A percentile compares a stretch with the other conserved stretches of the same genome.
phyloP scores from a whole-genome alignment of 2,113 vertebrate species.

The Siniperca chuatsi region DNA sequence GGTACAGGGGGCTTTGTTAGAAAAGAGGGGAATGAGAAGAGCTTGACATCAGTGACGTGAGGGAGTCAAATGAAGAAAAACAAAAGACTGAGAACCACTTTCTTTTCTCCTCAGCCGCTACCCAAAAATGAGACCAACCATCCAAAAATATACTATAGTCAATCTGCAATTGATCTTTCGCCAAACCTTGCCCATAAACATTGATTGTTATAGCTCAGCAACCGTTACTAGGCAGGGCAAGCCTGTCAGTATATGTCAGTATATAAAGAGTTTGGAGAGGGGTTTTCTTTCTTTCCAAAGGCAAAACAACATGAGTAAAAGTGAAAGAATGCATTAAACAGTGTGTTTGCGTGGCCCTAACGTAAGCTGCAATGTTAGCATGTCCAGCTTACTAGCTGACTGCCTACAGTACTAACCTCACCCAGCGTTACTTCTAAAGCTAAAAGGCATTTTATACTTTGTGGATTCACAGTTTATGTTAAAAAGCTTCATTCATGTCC shows the following conservation, averaged over 20 bases:
- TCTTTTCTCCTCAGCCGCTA: neutral
- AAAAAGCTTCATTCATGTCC: neutral
- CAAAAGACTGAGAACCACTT: neutral
- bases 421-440: neutral
- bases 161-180: neutral
- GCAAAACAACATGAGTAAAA: neutral
- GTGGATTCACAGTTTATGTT: neutral
- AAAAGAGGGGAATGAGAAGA: neutral
- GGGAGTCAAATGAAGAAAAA: slow-evolving; percentile 24
- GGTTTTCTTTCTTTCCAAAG: neutral
- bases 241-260: no score
- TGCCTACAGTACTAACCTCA: neutral
- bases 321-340: neutral
- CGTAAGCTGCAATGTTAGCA: neutral
- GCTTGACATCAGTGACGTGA: slow-evolving; percentile 4
- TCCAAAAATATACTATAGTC: neutral
- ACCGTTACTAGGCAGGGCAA: no score
- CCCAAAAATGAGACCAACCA: neutral
- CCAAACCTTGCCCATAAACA: no score
- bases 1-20: neutral
- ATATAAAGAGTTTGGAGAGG: neutral
- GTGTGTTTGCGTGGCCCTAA: neutral
- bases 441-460: neutral
- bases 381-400: neutral
- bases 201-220: no score